Evolutionary conservation across 2,113 vertebrate species (phyloP).

Genomic region (Todiramphus saurophagus): DNA sequence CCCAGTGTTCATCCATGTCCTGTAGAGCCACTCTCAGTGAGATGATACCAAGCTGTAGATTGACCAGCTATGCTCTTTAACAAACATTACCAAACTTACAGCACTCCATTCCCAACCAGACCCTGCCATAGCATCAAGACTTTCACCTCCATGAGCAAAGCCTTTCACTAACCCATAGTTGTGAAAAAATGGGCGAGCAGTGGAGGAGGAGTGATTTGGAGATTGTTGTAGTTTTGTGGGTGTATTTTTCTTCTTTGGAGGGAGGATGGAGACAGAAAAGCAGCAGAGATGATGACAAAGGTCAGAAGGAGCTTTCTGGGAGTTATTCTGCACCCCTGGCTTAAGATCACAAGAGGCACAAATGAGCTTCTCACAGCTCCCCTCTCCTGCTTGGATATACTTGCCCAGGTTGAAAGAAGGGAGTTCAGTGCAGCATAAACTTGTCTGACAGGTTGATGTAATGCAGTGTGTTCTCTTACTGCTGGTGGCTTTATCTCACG

Average conservation of each 20-base stretch:
- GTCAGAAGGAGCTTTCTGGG: not conserved
- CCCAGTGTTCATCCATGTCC: fast-evolving
- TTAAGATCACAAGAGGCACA: not conserved
- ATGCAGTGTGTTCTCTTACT: not conserved
- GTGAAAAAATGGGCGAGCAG: not conserved
- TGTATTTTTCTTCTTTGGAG: not conserved
- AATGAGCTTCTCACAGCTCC: not conserved
- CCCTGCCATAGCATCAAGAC: not conserved
- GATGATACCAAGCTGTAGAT: not conserved
- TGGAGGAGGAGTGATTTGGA: not conserved
- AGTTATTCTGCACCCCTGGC: not conserved
- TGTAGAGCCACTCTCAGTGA: not conserved
- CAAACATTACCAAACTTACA: not conserved
- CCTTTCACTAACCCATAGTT: not conserved
- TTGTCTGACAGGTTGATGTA: not conserved
- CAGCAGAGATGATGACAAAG: not conserved
- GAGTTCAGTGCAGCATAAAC: not conserved
- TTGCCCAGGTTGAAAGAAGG: not conserved
- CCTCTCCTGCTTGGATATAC: not conserved
- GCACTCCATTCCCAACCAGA: not conserved
- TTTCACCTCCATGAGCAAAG: not conserved
- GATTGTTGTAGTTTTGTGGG: not conserved
- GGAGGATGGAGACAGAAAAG: not conserved
- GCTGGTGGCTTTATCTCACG: not conserved
- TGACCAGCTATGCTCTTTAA: not conserved